These are phyloP conservation scores for Macropis europaea DNA, from an alignment of 2,888 invertebrate species.

Conservation along the genomic window DNA sequence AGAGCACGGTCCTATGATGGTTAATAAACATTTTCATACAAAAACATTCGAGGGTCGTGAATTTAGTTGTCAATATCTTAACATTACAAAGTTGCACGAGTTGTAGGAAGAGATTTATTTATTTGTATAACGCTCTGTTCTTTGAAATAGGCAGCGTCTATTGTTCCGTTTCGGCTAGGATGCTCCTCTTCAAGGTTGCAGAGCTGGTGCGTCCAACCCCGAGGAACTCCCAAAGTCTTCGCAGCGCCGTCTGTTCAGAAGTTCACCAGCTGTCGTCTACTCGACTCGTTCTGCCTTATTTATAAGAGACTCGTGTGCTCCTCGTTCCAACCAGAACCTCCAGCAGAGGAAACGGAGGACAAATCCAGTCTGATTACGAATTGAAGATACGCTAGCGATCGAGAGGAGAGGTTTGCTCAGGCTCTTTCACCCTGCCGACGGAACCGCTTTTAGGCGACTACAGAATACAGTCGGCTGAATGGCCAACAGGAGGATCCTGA, in stretches of 20 bases:
- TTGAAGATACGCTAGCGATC: slow-evolving; percentile 54
- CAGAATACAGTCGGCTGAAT: slow-evolving; percentile 40
- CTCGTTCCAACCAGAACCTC: slow-evolving; percentile 15
- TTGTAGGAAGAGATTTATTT: too few relatives aligned
- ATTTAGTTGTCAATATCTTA: too few relatives aligned
- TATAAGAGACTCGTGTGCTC: slow-evolving; percentile 37
- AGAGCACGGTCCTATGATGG: too few relatives aligned
- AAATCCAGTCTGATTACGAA: slow-evolving; percentile 67
- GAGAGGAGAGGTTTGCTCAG: slow-evolving; percentile 34
- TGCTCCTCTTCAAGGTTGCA: neutral
- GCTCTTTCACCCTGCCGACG: slow-evolving; percentile 7
- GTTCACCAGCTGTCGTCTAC: slow-evolving; percentile 23
- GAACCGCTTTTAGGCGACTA: slow-evolving; percentile 29
- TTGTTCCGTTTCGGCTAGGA: neutral
- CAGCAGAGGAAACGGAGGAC: slow-evolving; percentile 40
- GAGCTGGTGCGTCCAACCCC: neutral
- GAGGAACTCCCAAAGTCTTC: neutral
- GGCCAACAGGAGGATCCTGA: slow-evolving; percentile 5
- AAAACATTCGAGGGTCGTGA: too few relatives aligned
- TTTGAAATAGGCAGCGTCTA: neutral
- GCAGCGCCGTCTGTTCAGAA: neutral
- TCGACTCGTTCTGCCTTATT: slow-evolving; percentile 32
- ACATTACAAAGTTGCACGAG: too few relatives aligned
- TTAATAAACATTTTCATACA: too few relatives aligned
- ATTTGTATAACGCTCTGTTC: neutral